These are phyloP conservation scores for Hippoglossus hippoglossus DNA, from an alignment of 2,797 vertebrate genomes.

Conservation along the genomic window DNA sequence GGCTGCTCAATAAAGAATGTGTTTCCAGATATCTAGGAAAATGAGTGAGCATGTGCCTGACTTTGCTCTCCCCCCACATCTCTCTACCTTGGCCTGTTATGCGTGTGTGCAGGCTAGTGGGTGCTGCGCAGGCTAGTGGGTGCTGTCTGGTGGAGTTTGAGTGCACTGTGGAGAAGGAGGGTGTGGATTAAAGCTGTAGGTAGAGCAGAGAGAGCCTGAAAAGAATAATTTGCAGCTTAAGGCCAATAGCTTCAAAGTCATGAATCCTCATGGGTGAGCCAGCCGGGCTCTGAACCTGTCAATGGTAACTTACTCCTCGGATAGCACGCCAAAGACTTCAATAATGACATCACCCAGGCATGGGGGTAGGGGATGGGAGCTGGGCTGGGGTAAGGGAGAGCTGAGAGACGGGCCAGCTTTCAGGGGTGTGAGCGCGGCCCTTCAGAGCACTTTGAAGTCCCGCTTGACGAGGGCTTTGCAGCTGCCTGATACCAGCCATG, in stretches of 20 bases:
- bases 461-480: slow-evolving; percentile 86
- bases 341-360: slow-evolving; percentile 94
- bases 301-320: slow-evolving; percentile 92
- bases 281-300: slow-evolving; percentile 93
- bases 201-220: slow-evolving; percentile 84
- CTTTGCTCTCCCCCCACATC: slow-evolving; percentile 17
- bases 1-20: slow-evolving; percentile 60
- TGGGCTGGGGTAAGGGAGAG: slow-evolving; percentile 59
- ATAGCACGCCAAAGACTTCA: slow-evolving; percentile 91
- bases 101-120: slow-evolving; percentile 4
- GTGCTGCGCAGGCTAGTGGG: slow-evolving; percentile 43
- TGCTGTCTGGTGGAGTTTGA: slow-evolving; percentile 59
- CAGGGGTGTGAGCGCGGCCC: slow-evolving; percentile 84
- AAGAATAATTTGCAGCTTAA: slow-evolving; percentile 97
- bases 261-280: slow-evolving; percentile 91
- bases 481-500: slow-evolving; percentile 86
- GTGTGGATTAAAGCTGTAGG: slow-evolving; percentile 75
- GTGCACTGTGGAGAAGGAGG: slow-evolving; percentile 61
- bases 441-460: slow-evolving; percentile 93
- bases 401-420: slow-evolving; percentile 79
- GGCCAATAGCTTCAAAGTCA: slow-evolving; percentile 98
- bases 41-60: slow-evolving; percentile 48
- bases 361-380: slow-evolving; percentile 19
- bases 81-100: slow-evolving; percentile 12
- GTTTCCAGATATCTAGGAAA: slow-evolving; percentile 60